Base-by-base conservation (phyloP, 30 jellyfish, hydroid and myxozoan genomes). In the Chrysaora quinquecirrha region DNA sequence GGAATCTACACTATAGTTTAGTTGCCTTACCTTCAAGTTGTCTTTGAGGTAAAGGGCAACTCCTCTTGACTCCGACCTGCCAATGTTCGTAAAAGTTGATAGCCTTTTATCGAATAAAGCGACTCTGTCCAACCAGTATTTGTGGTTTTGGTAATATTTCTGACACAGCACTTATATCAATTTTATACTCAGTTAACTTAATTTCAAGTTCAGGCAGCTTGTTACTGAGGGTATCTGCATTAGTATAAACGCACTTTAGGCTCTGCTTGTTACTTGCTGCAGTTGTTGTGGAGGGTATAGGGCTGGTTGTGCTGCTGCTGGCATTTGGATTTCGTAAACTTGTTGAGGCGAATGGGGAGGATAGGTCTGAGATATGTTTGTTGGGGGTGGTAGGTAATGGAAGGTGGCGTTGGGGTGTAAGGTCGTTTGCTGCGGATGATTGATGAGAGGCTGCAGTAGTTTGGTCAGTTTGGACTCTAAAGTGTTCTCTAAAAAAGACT, bases 151-250 rank as follows among this genome's bases (percentile, higher is more conserved):
- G 82, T 32, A 69, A 33, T 30, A 69, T 71, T 69, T 43, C 64
- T 30, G 82, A 12, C 14, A 33, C 27, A 30, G 21, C 34, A 70
- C 68, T 29, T 34, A 70, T 29, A 72, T 33, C 82, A 73, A 72
- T 29, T 46, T 70, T 46, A 73, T 31, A 1, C 73, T 29, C n/a
- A 70, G 14, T 30, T 34, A 70, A 34, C 34, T 70, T 70, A 29
- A 34, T 0, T 70, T 70, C 34, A 0, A 64, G 29, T 64, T 64
- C 77, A 29, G 23, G 50, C 29, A 64, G 1, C 29, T 64, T 64
- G 1, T 64, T 64, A 49, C 77, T 64, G 77, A 64, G 77, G 77
- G 12, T 7, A 64, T 64, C 77, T 1, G 77, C 77, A 64, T 64
- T 64, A 48, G 77, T 64, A 64, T 64, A 64, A 64, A 49, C 29